These are phyloP conservation scores for Aplocera efformata DNA, from an alignment of 2,888 invertebrate species.

Conservation along the genomic window DNA sequence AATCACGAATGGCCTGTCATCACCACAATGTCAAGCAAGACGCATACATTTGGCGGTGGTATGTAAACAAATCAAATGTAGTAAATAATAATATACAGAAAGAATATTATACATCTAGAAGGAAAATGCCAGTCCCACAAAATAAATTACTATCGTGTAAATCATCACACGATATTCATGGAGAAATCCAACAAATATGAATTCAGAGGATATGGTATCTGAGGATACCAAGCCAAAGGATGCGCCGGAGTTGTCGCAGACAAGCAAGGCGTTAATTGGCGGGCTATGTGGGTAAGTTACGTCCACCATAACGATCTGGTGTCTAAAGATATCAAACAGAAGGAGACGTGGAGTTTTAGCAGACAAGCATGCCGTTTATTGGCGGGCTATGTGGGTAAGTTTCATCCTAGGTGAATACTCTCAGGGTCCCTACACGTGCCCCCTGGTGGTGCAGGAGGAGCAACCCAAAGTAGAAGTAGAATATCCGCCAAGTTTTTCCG, in stretches of 20 bases:
- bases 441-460: too few relatives aligned
- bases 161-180: neutral
- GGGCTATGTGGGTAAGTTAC: constrained; percentile 11
- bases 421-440: too few relatives aligned
- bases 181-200: neutral
- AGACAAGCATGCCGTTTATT: neutral
- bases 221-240: neutral
- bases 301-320: constrained; percentile 2
- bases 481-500: too few relatives aligned
- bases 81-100: too few relatives aligned
- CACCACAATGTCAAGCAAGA: too few relatives aligned
- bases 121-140: neutral
- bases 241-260: neutral
- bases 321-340: neutral
- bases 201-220: constrained; percentile 3
- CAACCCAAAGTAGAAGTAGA: too few relatives aligned
- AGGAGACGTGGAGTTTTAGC: neutral
- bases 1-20: too few relatives aligned
- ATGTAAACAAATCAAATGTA: too few relatives aligned
- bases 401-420: neutral
- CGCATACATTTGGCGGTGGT: too few relatives aligned
- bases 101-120: too few relatives aligned
- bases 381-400: constrained; percentile 14
- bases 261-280: constrained; percentile 1
- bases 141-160: neutral